These are phyloP conservation scores for Pseudonaja textilis DNA, from an alignment of 2,113 vertebrate species.

Conservation along the genomic window DNA sequence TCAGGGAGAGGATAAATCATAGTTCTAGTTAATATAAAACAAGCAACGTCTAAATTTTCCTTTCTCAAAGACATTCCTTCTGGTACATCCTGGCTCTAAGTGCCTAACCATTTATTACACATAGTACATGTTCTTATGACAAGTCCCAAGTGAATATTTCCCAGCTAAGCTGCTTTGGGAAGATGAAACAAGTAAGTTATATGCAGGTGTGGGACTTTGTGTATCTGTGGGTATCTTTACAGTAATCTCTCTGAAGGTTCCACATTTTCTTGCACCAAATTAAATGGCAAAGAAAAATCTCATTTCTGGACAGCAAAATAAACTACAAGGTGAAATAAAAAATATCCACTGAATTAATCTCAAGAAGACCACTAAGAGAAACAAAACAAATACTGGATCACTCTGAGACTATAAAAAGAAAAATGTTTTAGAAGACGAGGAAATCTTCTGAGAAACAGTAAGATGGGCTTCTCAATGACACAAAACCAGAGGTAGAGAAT, in stretches of 20 bases:
- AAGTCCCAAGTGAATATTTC: neutral
- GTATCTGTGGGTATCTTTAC: neutral
- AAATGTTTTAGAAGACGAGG: neutral
- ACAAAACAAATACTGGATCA: neutral
- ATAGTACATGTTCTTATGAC: neutral
- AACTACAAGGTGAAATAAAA: neutral
- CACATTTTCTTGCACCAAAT: neutral
- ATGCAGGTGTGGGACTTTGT: neutral
- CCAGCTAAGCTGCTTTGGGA: neutral
- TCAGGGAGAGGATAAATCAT: constrained; percentile 15
- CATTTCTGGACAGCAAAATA: neutral
- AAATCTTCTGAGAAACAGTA: neutral
- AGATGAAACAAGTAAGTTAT: neutral
- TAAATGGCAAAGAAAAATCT: neutral
- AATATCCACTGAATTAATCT: neutral
- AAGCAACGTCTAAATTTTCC: neutral
- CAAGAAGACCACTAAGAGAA: neutral
- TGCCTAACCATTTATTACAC: neutral
- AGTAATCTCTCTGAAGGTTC: neutral
- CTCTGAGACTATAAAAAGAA: neutral
- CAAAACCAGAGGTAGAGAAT: neutral
- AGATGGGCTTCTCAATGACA: neutral
- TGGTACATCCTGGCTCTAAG: neutral
- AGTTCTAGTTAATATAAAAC: constrained; percentile 4
- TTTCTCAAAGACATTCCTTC: neutral